Conservation (phyloP, 1,140 invertebrate genomes). For the Drosophila quadrilineata region DNA sequence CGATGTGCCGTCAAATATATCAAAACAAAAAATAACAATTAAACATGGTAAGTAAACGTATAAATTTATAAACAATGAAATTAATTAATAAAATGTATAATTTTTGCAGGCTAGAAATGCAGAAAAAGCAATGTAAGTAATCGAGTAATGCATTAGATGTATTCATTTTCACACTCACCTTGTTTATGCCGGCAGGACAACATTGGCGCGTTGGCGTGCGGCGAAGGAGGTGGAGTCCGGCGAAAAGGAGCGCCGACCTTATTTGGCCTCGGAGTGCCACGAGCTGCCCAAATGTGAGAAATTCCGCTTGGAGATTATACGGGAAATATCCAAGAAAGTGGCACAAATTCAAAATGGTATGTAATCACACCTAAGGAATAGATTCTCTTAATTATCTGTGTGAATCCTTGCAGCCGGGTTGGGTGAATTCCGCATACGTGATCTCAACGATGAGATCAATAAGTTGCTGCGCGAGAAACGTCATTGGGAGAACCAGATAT, state of each 20-base stretch:
- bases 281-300: constrained; percentile 95
- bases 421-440: constrained; percentile 98
- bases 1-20: constrained; percentile 21
- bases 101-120: constrained; percentile 87
- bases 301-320: constrained; percentile 97
- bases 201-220: constrained; percentile 95
- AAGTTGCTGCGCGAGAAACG: constrained; percentile 96
- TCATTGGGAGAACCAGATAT: constrained; percentile 99
- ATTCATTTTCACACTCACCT: background rate
- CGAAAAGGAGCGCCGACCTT: constrained; percentile 92
- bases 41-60: constrained; percentile 61
- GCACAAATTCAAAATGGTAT: constrained; percentile 98
- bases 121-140: constrained; percentile 92
- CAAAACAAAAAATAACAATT: constrained; percentile 28
- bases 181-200: constrained; percentile 87
- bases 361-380: too few species aligned
- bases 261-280: constrained; percentile 95
- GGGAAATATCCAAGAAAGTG: constrained; percentile 99
- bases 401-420: constrained; percentile 89
- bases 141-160: background rate
- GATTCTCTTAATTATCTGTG: too few species aligned
- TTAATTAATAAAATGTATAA: constrained; percentile 3
- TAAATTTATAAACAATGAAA: background rate
- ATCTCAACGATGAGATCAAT: constrained; percentile 99
- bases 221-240: constrained; percentile 94